A percentile compares a stretch with the other conserved stretches of the same genome.
Conservation (phyloP, 2,888 invertebrate species). For the Megalurothrips usitatus region DNA sequence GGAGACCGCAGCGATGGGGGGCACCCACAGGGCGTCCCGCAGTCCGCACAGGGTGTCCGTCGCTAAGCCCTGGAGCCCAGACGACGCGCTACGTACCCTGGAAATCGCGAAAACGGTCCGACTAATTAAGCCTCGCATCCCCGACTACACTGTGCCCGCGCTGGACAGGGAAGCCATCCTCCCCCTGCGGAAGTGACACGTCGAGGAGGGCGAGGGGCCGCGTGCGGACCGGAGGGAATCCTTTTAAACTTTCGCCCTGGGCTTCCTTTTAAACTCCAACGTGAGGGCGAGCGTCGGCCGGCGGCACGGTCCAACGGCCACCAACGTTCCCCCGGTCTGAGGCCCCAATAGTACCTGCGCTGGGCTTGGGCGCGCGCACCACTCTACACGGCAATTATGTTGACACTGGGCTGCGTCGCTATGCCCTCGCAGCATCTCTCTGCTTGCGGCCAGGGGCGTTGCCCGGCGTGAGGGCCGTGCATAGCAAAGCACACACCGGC, state of each 20-base stretch:
- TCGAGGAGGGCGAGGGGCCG: not conserved
- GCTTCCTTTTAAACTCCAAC: constrained; percentile 9
- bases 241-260: constrained; percentile 22
- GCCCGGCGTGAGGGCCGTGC: too few relatives aligned
- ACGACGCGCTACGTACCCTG: too few relatives aligned
- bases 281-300: not conserved
- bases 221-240: constrained; percentile 3
- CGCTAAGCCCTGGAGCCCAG: too few relatives aligned
- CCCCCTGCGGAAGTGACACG: not conserved
- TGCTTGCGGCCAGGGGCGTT: too few relatives aligned
- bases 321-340: not conserved
- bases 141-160: too few relatives aligned
- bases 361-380: not conserved
- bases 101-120: too few relatives aligned
- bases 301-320: not conserved
- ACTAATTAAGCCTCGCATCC: too few relatives aligned
- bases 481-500: too few relatives aligned
- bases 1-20: too few relatives aligned
- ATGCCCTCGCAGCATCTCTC: not conserved
- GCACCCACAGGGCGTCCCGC: too few relatives aligned
- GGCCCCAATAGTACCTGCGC: not conserved
- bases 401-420: not conserved
- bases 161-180: not conserved
- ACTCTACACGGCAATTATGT: too few relatives aligned
- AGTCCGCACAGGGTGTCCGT: too few relatives aligned